A percentile compares a stretch with the other conserved stretches of the same genome.
phyloP scores from a whole-genome alignment of 2,797 vertebrate genomes.

The Bryconaethiops microstoma region DNA sequence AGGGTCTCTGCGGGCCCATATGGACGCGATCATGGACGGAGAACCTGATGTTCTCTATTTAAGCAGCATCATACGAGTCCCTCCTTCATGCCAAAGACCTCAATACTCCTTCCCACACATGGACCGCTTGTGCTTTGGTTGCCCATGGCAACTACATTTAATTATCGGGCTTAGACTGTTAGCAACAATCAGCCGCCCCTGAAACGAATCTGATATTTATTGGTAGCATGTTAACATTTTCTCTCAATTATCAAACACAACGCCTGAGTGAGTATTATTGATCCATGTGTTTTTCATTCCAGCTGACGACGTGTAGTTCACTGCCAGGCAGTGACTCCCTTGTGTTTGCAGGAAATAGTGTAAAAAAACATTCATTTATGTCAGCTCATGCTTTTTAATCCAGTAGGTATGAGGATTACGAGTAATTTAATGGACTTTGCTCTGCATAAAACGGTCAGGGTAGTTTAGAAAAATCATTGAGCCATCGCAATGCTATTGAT shows the following conservation, averaged over 20 bases:
- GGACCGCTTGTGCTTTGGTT: neutral
- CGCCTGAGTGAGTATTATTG: constrained; percentile 12
- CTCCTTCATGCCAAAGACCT: constrained; percentile 11
- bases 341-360: neutral
- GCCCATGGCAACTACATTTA: constrained; percentile 26
- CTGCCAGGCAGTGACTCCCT: neutral
- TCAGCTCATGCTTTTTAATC: neutral
- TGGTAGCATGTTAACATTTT: constrained; percentile 3
- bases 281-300: neutral
- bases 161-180: constrained; percentile 32
- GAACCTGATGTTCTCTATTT: constrained; percentile 24
- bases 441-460: neutral
- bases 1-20: constrained; percentile 13
- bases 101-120: constrained; percentile 11
- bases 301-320: neutral
- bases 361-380: neutral
- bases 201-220: constrained; percentile 18
- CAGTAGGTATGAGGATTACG: neutral
- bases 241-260: constrained; percentile 15
- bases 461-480: neutral
- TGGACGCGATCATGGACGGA: constrained; percentile 13
- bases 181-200: constrained; percentile 21
- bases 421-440: neutral
- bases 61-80: constrained; percentile 14
- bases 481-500: no score